Conservation (phyloP, 2,888 invertebrate genomes). For the Lasioglossum calceatum region DNA sequence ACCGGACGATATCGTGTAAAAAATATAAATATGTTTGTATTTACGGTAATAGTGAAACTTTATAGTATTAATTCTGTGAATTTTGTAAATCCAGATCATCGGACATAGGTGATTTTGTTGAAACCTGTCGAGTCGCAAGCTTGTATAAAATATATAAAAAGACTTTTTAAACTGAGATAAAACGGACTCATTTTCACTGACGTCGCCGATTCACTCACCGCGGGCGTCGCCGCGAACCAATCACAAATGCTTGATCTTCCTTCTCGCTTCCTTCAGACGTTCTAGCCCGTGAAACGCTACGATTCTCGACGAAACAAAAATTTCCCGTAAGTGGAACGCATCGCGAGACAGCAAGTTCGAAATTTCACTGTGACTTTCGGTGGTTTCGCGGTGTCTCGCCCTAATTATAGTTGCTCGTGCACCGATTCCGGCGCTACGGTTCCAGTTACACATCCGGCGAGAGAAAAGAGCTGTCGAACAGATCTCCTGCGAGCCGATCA, state of each 20-base stretch:
- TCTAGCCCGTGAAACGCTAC: neutral
- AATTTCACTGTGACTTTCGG: too few species aligned
- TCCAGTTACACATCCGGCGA: conserved; percentile 22
- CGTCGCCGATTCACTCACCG: neutral
- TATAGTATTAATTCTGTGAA: conserved; percentile 11
- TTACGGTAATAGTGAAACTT: conserved; percentile 14
- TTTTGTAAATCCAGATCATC: conserved; percentile 6
- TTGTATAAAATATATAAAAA: conserved; percentile 18
- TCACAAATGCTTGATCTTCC: neutral
- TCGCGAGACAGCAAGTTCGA: neutral
- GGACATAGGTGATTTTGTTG: neutral
- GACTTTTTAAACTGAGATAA: conserved; percentile 6
- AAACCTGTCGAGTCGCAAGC: conserved; percentile 6
- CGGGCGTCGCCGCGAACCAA: neutral
- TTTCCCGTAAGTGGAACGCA: neutral
- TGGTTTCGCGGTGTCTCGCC: neutral
- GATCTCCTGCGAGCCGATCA: conserved; percentile 14
- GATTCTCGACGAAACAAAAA: neutral
- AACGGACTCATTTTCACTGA: conserved; percentile 10
- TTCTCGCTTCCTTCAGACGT: neutral
- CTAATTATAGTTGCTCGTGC: conserved; percentile 27
- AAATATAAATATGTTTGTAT: conserved; percentile 14
- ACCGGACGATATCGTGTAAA: conserved; percentile 8
- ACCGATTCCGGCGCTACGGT: conserved; percentile 10
- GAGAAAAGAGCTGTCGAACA: conserved; percentile 20